Conservation (phyloP, 1,140 invertebrate genomes). For the Polyergus mexicanus region DNA sequence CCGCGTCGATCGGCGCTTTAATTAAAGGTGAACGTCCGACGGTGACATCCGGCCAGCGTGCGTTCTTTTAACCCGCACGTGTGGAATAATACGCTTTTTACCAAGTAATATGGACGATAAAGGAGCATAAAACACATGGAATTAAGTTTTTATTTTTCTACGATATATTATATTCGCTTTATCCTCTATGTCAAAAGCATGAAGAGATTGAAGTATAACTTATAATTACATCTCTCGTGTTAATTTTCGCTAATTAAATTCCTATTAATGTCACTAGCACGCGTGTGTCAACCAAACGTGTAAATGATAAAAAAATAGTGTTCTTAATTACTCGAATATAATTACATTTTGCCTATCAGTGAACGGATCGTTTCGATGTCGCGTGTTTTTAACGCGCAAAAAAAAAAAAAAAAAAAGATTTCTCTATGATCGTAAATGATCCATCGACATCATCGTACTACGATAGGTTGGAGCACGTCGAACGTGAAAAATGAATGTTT, state of each 20-base stretch:
- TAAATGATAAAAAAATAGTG: background rate
- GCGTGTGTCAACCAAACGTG: slow-evolving; percentile 1
- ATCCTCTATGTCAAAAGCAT: background rate
- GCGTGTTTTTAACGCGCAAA: background rate
- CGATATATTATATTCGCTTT: too few species aligned
- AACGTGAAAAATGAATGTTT: slow-evolving; percentile 60
- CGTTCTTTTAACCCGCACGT: slow-evolving; percentile 22
- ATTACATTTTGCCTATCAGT: slow-evolving; percentile 23
- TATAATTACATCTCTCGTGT: slow-evolving; percentile 9
- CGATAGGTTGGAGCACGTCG: slow-evolving; percentile 14
- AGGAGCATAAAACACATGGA: too few species aligned
- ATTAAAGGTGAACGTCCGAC: slow-evolving; percentile 53
- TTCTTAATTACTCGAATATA: slow-evolving; percentile 46
- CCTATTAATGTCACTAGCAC: slow-evolving; percentile 29
- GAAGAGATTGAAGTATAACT: background rate
- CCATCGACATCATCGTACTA: background rate
- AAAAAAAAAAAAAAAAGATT: background rate
- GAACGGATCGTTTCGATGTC: slow-evolving; percentile 15
- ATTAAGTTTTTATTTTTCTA: too few species aligned
- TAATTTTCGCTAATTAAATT: slow-evolving; percentile 16
- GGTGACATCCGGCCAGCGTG: slow-evolving; percentile 25
- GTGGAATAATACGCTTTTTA: background rate
- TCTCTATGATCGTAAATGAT: background rate
- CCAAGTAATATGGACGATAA: too few species aligned
- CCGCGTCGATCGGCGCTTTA: slow-evolving; percentile 52